Conservation (phyloP, 2,888 invertebrate species). For the Scrobipalpa costella region DNA sequence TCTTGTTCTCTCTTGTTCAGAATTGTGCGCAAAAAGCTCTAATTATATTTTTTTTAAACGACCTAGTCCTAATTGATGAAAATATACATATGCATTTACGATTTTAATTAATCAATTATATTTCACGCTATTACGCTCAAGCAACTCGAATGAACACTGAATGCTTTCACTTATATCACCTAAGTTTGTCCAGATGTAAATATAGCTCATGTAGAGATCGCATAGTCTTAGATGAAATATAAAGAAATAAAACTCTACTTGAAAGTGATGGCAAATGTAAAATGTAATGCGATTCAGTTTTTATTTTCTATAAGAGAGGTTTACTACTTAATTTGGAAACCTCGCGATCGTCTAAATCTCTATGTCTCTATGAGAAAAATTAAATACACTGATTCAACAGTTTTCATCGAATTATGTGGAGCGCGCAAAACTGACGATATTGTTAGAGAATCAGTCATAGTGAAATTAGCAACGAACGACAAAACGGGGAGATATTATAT, state of each 20-base stretch:
- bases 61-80: not conserved
- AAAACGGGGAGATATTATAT: no score
- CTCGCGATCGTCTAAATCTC: no score
- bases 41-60: not conserved
- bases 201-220: not conserved
- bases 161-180: slow-evolving; percentile 33
- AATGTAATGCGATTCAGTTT: not conserved
- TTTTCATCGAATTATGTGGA: no score
- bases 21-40: not conserved
- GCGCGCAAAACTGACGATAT: no score
- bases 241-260: not conserved
- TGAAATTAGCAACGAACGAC: no score
- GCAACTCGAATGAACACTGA: slow-evolving; percentile 30
- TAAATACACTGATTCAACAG: no score
- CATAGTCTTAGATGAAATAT: not conserved
- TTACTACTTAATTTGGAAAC: no score
- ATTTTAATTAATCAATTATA: not conserved
- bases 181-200: slow-evolving; percentile 26
- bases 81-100: no score
- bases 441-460: no score
- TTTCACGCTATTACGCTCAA: slow-evolving; percentile 18
- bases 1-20: not conserved
- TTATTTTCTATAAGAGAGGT: not conserved
- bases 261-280: not conserved
- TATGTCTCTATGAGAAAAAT: no score